These are phyloP conservation scores for Trialeurodes vaporariorum DNA, from an alignment of 1,140 invertebrate species.

Conservation along the genomic window DNA sequence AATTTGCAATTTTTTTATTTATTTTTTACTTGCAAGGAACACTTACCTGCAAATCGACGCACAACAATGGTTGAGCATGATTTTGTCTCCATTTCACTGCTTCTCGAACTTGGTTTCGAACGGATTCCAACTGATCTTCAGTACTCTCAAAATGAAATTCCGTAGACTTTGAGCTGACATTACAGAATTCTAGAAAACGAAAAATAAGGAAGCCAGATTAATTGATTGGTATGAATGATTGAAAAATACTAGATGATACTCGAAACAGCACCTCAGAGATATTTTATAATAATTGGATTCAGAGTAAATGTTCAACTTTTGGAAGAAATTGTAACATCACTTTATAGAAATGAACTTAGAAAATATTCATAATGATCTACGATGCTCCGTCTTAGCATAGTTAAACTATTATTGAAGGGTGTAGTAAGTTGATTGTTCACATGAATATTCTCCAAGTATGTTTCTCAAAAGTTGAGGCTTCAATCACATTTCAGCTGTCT, in stretches of 20 bases:
- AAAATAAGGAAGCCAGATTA: no score
- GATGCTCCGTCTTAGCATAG: no score
- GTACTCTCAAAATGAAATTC: constrained; percentile 85
- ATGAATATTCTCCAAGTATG: no score
- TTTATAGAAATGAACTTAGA: no score
- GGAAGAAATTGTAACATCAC: no score
- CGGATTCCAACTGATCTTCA: constrained; percentile 71
- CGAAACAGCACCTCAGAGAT: neutral
- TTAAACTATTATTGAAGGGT: no score
- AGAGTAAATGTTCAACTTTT: neutral
- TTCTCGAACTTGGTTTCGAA: constrained; percentile 45
- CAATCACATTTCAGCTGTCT: no score
- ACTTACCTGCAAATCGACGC: neutral
- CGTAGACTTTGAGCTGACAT: constrained; percentile 50
- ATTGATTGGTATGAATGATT: neutral
- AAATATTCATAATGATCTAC: no score
- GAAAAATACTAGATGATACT: constrained; percentile 12
- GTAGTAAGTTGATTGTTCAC: no score
- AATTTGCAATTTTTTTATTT: no score
- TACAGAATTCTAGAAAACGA: constrained; percentile 41
- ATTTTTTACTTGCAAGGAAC: no score
- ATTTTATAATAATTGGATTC: neutral
- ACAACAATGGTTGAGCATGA: neutral
- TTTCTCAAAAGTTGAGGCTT: no score
- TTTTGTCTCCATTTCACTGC: constrained; percentile 36